Evolutionary conservation across 2,797 vertebrate species (phyloP).

Genomic region (Etheostoma perlongum): DNA sequence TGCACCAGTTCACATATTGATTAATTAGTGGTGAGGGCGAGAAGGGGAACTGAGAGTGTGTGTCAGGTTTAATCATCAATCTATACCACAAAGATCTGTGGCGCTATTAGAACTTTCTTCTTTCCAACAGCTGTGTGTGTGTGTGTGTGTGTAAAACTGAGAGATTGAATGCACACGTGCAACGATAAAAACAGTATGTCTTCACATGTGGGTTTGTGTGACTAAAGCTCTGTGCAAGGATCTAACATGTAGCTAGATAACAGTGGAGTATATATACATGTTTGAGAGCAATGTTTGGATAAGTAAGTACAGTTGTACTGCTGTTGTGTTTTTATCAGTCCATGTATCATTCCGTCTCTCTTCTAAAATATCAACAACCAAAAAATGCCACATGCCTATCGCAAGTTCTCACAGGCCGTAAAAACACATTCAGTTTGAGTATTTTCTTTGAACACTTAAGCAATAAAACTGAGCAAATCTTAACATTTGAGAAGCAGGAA

Average conservation of each 20-base stretch:
- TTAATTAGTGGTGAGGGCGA: conserved; percentile 62
- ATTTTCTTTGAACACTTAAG: neutral
- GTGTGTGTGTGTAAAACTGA: neutral
- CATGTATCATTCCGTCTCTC: neutral
- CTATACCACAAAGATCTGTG: conserved; percentile 44
- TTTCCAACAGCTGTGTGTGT: conserved; percentile 1
- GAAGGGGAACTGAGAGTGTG: conserved; percentile 48
- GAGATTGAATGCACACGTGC: neutral
- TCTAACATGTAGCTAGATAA: neutral
- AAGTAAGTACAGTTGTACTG: neutral
- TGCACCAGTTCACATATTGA: conserved; percentile 56
- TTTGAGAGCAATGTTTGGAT: neutral
- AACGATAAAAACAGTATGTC: neutral
- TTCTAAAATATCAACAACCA: neutral
- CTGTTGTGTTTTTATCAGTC: neutral
- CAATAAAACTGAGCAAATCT: neutral
- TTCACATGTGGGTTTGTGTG: conserved; percentile 8
- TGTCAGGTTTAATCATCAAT: conserved; percentile 65
- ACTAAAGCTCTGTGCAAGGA: neutral
- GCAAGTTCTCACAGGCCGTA: neutral
- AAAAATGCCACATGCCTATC: neutral
- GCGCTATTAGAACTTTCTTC: conserved; percentile 27
- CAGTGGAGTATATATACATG: neutral
- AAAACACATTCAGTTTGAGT: neutral
- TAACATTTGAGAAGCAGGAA: conserved; percentile 6